Evolutionary conservation across 2,888 invertebrate species (phyloP).

Genomic region (Hymenopus coronatus): DNA sequence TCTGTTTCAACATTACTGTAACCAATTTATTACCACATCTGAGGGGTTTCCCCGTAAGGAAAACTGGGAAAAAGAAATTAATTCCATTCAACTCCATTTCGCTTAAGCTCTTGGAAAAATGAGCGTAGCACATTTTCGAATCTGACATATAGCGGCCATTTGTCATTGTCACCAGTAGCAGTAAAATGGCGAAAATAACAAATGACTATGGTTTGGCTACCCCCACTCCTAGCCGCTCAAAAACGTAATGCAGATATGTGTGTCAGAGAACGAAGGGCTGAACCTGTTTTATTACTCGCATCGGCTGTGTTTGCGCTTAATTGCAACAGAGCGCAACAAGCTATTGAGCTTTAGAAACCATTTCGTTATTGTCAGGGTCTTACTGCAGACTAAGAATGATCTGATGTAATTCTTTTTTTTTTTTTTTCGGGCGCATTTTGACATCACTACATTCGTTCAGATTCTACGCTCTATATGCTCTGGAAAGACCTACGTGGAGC

Average conservation of each 20-base stretch:
- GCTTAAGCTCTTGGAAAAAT: not conserved
- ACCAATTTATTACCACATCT: not conserved
- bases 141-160: not conserved
- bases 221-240: not conserved
- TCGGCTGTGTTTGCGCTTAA: not conserved
- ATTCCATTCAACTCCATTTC: not conserved
- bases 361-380: not conserved
- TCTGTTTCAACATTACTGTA: not conserved
- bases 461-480: too few relatives aligned
- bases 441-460: too few relatives aligned
- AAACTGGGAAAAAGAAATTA: not conserved
- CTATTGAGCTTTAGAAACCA: not conserved
- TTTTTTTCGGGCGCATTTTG: not conserved
- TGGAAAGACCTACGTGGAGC: too few relatives aligned
- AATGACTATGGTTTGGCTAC: not conserved
- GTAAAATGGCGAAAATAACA: not conserved
- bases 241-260: not conserved
- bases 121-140: not conserved
- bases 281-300: not conserved
- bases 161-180: not conserved
- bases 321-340: not conserved
- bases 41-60: not conserved
- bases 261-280: not conserved
- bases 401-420: not conserved
- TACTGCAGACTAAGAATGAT: not conserved